These are phyloP conservation scores for Norana najaformis DNA, from an alignment of 2,888 invertebrate genomes.

Conservation along the genomic window DNA sequence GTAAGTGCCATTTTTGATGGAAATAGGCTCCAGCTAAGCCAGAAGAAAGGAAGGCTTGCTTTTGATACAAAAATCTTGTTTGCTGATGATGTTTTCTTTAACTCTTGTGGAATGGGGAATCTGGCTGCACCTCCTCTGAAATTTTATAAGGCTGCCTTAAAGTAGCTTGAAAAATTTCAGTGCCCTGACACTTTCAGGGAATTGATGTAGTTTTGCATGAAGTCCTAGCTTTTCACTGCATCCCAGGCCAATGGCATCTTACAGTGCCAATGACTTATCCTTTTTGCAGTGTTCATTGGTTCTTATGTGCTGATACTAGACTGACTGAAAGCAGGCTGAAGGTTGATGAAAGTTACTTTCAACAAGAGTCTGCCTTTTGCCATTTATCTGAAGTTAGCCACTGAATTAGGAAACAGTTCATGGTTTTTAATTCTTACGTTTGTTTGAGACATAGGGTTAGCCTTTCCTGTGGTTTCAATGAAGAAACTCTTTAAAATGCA, in stretches of 20 bases:
- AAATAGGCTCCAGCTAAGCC: too few relatives aligned
- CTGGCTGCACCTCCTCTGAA: not conserved
- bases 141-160: not conserved
- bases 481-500: not conserved
- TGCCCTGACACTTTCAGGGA: not conserved
- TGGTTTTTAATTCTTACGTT: not conserved
- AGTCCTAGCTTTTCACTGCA: not conserved
- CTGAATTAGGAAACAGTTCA: not conserved
- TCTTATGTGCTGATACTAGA: too few relatives aligned
- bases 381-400: not conserved
- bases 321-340: too few relatives aligned
- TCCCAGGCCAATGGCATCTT: not conserved
- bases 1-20: not conserved
- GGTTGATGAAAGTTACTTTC: too few relatives aligned
- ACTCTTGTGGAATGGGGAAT: not conserved
- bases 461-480: not conserved
- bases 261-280: not conserved
- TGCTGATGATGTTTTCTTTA: not conserved
- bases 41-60: not conserved
- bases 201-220: not conserved
- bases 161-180: not conserved
- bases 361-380: not conserved
- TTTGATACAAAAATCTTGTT: not conserved
- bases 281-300: too few relatives aligned
- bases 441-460: not conserved